These are phyloP conservation scores for Biston betularia DNA, from an alignment of 2,888 invertebrate species.

Conservation along the genomic window DNA sequence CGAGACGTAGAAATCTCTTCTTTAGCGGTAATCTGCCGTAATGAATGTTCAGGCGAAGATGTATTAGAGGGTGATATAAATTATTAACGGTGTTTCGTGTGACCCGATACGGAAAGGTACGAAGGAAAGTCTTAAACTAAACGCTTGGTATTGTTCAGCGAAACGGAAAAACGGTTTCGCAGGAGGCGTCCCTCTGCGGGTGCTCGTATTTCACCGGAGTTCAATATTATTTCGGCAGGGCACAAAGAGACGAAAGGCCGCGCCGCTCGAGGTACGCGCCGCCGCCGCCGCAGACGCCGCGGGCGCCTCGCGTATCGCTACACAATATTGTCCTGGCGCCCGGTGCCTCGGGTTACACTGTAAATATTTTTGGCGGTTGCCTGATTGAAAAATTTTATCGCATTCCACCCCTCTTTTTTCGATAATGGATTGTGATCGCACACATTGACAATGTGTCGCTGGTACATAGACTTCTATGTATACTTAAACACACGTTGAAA, in stretches of 20 bases:
- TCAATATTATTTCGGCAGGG: constrained; percentile 84
- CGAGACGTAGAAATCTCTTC: constrained; percentile 51
- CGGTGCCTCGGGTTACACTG: constrained; percentile 81
- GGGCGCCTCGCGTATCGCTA: constrained; percentile 74
- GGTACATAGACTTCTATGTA: constrained; percentile 57
- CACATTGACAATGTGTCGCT: constrained; percentile 59
- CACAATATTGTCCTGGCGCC: constrained; percentile 79
- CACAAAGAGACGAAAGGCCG: constrained; percentile 82
- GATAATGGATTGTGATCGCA: constrained; percentile 77
- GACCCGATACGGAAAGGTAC: constrained; percentile 61
- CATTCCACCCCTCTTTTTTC: constrained; percentile 73
- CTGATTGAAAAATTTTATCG: constrained; percentile 84
- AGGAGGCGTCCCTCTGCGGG: constrained; percentile 75
- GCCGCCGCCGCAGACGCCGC: constrained; percentile 65
- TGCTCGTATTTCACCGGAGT: constrained; percentile 83
- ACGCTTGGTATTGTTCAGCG: constrained; percentile 76
- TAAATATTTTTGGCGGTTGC: constrained; percentile 83
- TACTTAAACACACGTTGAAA: constrained; percentile 42
- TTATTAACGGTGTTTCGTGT: constrained; percentile 43
- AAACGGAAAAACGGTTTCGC: constrained; percentile 81
- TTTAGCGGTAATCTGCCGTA: constrained; percentile 44
- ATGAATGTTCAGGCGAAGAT: constrained; percentile 41
- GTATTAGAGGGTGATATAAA: constrained; percentile 43
- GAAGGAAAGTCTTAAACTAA: constrained; percentile 70
- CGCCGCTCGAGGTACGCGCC: constrained; percentile 46